Evolutionary conservation across 2,888 invertebrate genomes (phyloP).

Genomic region (Periphyllus acericola): DNA sequence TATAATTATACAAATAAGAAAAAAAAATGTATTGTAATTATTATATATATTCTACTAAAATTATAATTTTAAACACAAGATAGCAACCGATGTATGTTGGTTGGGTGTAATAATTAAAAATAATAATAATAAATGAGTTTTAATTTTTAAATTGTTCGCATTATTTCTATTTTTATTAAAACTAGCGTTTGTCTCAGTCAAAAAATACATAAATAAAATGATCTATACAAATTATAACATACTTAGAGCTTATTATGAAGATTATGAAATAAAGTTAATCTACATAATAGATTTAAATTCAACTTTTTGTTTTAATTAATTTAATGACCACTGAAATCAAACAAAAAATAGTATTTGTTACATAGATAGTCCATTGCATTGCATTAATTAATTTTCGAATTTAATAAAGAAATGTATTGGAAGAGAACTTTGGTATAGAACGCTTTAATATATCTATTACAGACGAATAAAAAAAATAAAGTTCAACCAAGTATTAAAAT

Average conservation of each 20-base stretch:
- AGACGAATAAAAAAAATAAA: not conserved
- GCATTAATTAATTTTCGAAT: not conserved
- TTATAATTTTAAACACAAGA: constrained; percentile 50
- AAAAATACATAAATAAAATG: constrained; percentile 37
- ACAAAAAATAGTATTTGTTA: not conserved
- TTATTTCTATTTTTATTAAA: constrained; percentile 40
- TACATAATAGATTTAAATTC: constrained; percentile 20
- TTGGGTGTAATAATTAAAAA: constrained; percentile 26
- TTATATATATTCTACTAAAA: constrained; percentile 36
- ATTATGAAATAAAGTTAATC: constrained; percentile 20
- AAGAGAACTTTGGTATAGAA: not conserved
- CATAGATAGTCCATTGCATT: not conserved
- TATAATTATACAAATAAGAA: constrained; percentile 22
- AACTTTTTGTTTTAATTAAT: not conserved
- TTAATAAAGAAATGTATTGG: not conserved
- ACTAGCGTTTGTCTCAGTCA: constrained; percentile 52
- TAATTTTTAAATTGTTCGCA: constrained; percentile 41
- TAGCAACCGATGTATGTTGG: constrained; percentile 10
- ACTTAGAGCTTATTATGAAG: constrained; percentile 12
- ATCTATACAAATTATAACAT: constrained; percentile 49
- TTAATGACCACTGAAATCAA: not conserved
- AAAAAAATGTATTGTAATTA: constrained; percentile 1
- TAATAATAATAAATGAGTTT: constrained; percentile 53
- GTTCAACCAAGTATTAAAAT: constrained; percentile 21
- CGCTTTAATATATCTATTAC: not conserved